Evolutionary conservation across 2,888 invertebrate species (phyloP), one percentile per base, ranked within the genome.

Genomic region (Diaperis boleti): DNA sequence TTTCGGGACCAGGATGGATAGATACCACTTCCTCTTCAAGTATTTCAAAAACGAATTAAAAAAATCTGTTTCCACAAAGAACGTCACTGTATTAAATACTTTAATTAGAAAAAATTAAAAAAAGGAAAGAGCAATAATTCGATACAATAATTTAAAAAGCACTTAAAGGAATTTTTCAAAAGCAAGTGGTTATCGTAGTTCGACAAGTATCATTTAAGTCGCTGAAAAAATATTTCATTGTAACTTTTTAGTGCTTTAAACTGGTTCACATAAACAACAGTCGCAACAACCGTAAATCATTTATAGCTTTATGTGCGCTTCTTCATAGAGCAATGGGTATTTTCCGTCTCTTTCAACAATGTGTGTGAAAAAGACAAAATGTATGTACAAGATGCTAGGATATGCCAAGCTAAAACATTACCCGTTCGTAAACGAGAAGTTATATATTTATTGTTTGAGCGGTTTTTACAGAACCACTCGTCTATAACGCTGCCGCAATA

Each of bases 401-500:
- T 33, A 33, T n/a, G 11, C 13, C 13, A 5, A 33, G 33, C 33
- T 41, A 41, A 41, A 41, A 41, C 41, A 13, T 15, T 17, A 41
- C 18, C n/a, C 18, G 15, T 41, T 41, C 41, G 41, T 17, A 41
- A 13, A 15, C n/a, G 41, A 15, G 41, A n/a, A 41, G 41, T 18
- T 41, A 11, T 41, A 49, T 29, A 26, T 49, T 49, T 49, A 49
- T 49, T 31, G 49, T 49, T 49, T 49, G 49, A 49, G 11, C 31
- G 49, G 3, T 49, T 49, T 49, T 49, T 49, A 33, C 49, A 49
- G 14, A 33, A 49, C 17, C 49, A 26, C 49, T 49, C 49, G 26
- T 31, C 49, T 49, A 33, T 49, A 33, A 49, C 49, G 49, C 14
- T 5, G 11, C 49, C 7, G 13, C 49, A 15, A 49, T 49, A 49